phyloP scores from a whole-genome alignment of 2,113 vertebrate species.

The Sphaerodactylus townsendi region DNA sequence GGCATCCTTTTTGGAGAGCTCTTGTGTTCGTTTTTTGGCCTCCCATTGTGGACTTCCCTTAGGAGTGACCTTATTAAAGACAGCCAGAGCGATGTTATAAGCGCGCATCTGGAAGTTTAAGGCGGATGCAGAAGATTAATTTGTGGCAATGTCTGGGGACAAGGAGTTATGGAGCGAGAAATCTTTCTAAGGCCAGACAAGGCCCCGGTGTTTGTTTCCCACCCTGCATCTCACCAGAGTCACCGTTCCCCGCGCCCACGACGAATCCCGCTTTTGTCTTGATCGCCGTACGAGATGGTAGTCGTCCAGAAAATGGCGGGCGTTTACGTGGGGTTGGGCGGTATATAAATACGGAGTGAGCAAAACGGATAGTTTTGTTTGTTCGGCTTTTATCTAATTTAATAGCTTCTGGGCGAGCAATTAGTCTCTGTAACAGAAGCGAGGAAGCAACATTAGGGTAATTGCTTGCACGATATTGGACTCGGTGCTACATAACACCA shows the following conservation, averaged over 20 bases:
- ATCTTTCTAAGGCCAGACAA: neutral
- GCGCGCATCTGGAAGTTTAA: neutral
- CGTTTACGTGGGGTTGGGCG: slow-evolving; percentile 23
- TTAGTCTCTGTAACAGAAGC: slow-evolving; percentile 52
- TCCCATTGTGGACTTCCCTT: neutral
- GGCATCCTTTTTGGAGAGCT: too few relatives aligned
- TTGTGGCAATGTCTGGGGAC: neutral
- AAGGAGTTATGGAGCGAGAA: neutral
- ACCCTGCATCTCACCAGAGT: neutral
- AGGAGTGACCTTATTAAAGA: too few relatives aligned
- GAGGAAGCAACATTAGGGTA: slow-evolving; percentile 52
- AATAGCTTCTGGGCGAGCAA: slow-evolving; percentile 66
- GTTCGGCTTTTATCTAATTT: slow-evolving; percentile 59
- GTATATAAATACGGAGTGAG: slow-evolving; percentile 52
- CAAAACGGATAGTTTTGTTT: slow-evolving; percentile 65
- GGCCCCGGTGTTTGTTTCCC: neutral
- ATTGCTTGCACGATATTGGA: slow-evolving; percentile 47
- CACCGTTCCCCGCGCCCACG: slow-evolving; percentile 6
- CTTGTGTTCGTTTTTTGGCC: neutral
- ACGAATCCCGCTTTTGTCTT: slow-evolving; percentile 35
- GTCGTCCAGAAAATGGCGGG: neutral
- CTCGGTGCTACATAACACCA: slow-evolving; percentile 21
- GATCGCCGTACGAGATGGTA: slow-evolving; percentile 6
- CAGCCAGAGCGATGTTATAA: neutral
- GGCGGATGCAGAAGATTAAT: neutral